Conservation (phyloP, 1,140 invertebrate species). For the Heliothis subflexa region DNA sequence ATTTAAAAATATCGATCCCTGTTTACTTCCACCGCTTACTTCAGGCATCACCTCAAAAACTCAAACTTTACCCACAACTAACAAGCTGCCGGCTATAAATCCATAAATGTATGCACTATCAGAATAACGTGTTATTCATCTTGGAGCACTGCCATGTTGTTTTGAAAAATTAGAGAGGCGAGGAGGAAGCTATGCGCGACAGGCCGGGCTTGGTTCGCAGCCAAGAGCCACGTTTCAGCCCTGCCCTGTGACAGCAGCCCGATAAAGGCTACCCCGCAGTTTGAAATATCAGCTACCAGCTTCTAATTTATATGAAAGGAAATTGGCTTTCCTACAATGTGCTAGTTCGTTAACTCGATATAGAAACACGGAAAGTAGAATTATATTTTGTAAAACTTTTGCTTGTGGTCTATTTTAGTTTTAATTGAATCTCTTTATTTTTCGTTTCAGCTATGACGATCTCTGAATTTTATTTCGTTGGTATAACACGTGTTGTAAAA, state of each 20-base stretch:
- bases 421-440: background rate
- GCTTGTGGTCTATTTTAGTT: background rate
- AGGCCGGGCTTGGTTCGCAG: constrained; percentile 59
- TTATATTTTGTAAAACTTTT: constrained; percentile 15
- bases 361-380: background rate
- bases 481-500: too few species aligned
- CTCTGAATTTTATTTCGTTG: too few species aligned
- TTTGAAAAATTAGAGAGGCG: constrained; percentile 72
- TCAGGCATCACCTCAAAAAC: background rate
- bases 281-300: constrained; percentile 44
- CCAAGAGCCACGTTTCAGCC: constrained; percentile 59
- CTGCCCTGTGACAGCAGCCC: constrained; percentile 58
- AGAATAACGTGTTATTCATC: constrained; percentile 62
- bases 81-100: constrained; percentile 45
- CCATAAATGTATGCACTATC: constrained; percentile 58
- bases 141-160: constrained; percentile 71
- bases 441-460: background rate
- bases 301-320: constrained; percentile 49
- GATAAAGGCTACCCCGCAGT: constrained; percentile 57
- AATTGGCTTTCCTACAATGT: constrained; percentile 39
- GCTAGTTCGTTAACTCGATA: constrained; percentile 38
- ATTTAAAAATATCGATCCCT: too few species aligned
- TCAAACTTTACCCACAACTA: constrained; percentile 25
- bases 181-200: constrained; percentile 53
- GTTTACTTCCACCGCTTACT: background rate